Evolutionary conservation across 2,113 vertebrate genomes (phyloP).

Genomic region (Chaenocephalus aceratus): DNA sequence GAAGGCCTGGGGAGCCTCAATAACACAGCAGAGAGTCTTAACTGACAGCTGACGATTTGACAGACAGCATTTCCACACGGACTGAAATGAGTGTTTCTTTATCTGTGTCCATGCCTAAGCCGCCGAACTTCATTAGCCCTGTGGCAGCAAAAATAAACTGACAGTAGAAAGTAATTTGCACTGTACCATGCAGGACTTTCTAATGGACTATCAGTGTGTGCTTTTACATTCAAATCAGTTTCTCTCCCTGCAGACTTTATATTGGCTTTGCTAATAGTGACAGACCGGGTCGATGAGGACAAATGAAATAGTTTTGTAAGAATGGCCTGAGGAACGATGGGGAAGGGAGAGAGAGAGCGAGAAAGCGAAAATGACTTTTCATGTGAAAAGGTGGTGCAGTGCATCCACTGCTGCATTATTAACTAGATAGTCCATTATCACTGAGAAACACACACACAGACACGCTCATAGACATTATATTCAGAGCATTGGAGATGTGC

Average conservation of each 20-base stretch:
- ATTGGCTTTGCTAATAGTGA: slow-evolving; percentile 31
- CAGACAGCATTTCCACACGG: not conserved
- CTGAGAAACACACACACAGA: slow-evolving; percentile 17
- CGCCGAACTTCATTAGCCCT: not conserved
- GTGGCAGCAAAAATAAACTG: not conserved
- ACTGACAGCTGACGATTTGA: not conserved
- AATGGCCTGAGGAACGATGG: slow-evolving; percentile 23
- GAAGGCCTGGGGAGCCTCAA: not conserved
- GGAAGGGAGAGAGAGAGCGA: not conserved
- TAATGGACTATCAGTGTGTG: not conserved
- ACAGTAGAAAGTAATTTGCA: slow-evolving; percentile 5
- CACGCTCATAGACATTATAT: slow-evolving; percentile 4
- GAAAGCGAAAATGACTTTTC: slow-evolving; percentile 49
- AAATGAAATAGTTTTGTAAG: slow-evolving; percentile 59
- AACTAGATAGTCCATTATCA: slow-evolving; percentile 65
- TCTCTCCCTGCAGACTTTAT: slow-evolving; percentile 38
- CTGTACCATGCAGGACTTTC: not conserved
- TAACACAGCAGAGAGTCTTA: not conserved
- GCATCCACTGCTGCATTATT: slow-evolving; percentile 66
- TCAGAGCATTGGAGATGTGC: not conserved
- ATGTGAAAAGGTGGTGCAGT: slow-evolving; percentile 58
- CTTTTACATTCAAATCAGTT: slow-evolving; percentile 2
- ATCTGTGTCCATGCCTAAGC: not conserved
- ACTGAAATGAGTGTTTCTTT: slow-evolving; percentile 13
- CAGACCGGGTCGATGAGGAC: slow-evolving; percentile 45